A percentile compares a stretch with the other conserved stretches of the same genome.
phyloP scores from a whole-genome alignment of 2,113 vertebrate genomes.

The Ariopsis seemanni region DNA sequence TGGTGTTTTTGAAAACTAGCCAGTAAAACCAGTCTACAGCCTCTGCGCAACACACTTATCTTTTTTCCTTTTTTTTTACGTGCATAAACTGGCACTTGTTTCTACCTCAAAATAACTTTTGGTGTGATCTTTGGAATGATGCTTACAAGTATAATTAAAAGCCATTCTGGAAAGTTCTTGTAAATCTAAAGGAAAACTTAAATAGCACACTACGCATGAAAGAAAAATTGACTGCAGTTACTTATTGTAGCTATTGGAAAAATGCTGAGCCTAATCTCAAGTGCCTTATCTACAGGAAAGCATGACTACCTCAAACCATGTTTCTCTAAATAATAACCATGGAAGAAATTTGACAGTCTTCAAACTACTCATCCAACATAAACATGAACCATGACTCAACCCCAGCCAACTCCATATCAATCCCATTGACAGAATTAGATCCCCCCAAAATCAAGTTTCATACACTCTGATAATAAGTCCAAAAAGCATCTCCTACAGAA shows the following conservation, averaged over 20 bases:
- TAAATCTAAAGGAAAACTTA: background rate
- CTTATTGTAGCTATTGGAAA: constrained; percentile 30
- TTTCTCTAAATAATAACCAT: constrained; percentile 57
- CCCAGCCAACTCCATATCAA: constrained; percentile 65
- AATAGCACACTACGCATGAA: background rate
- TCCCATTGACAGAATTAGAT: constrained; percentile 59
- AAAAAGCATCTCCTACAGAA: constrained; percentile 57
- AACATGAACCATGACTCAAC: constrained; percentile 59
- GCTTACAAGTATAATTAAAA: constrained; percentile 32
- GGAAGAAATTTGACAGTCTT: constrained; percentile 54
- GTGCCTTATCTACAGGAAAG: constrained; percentile 42
- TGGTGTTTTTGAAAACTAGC: constrained; percentile 36
- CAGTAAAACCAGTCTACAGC: constrained; percentile 41
- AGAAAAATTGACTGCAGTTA: background rate
- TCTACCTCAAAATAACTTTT: constrained; percentile 55
- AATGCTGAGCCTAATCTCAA: constrained; percentile 39
- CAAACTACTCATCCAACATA: constrained; percentile 62
- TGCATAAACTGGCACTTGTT: constrained; percentile 34
- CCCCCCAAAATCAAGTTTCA: constrained; percentile 51
- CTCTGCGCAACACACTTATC: constrained; percentile 46
- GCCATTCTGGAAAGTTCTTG: background rate
- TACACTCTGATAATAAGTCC: constrained; percentile 44
- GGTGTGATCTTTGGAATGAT: constrained; percentile 34
- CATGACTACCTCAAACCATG: constrained; percentile 57
- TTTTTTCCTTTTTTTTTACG: constrained; percentile 36